These are phyloP conservation scores for Anagyrus pseudococci DNA, from an alignment of 2,888 invertebrate species.

Conservation along the genomic window DNA sequence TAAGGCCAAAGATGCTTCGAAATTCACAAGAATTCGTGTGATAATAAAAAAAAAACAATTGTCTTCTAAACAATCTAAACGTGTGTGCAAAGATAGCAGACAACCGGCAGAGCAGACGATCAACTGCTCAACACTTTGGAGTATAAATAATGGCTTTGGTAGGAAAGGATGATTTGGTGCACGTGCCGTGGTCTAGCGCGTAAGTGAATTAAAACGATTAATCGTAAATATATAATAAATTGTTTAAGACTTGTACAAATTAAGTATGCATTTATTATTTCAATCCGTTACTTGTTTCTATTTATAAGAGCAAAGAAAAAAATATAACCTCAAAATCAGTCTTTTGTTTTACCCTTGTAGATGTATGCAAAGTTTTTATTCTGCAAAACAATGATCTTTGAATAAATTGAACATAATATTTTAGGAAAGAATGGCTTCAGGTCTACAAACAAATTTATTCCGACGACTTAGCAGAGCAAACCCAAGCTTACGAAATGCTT, in stretches of 20 bases:
- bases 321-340: background rate
- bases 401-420: constrained; percentile 13
- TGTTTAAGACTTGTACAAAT: background rate
- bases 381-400: background rate
- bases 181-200: constrained; percentile 38
- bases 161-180: constrained; percentile 30
- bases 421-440: constrained; percentile 55
- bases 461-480: constrained; percentile 49
- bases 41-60: too few relatives aligned
- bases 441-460: constrained; percentile 56
- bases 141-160: constrained; percentile 32
- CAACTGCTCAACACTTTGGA: too few relatives aligned
- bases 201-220: constrained; percentile 26
- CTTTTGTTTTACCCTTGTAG: background rate
- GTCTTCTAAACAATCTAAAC: too few relatives aligned
- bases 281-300: background rate
- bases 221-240: background rate
- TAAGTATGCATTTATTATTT: background rate
- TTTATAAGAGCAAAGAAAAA: background rate
- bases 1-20: too few relatives aligned
- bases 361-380: background rate
- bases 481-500: constrained; percentile 50
- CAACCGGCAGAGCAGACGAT: too few relatives aligned
- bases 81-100: too few relatives aligned
- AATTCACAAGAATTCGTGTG: too few relatives aligned